Conservation (phyloP, 2,888 invertebrate genomes). For the Drosophila infuscata region DNA sequence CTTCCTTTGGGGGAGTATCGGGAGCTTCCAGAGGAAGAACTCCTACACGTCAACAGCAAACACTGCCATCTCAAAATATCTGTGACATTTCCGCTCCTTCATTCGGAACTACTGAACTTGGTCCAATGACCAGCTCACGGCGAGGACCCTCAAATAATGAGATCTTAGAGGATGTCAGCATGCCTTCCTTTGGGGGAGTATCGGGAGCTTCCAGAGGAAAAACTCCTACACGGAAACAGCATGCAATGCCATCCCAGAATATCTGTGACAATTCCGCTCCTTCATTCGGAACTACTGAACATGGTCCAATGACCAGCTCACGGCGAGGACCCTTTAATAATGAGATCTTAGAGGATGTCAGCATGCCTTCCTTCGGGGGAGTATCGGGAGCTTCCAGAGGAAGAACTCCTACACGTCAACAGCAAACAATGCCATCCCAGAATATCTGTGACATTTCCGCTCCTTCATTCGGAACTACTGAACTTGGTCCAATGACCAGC, state of each 20-base stretch:
- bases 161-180: not conserved
- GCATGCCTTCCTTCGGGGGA: not conserved
- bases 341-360: not conserved
- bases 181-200: not conserved
- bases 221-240: not conserved
- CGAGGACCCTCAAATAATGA: fast-evolving
- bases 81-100: not conserved
- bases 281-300: not conserved
- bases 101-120: not conserved
- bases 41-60: not conserved
- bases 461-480: not conserved
- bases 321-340: not conserved
- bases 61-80: not conserved
- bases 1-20: not conserved
- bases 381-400: not conserved
- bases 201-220: not conserved
- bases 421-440: not conserved
- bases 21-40: not conserved
- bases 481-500: not conserved
- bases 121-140: not conserved
- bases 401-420: not conserved
- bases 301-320: not conserved
- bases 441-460: not conserved
- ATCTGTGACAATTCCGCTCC: constrained; percentile 12
- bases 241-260: not conserved